Evolutionary conservation across 23 tunicate species (phyloP).

Genomic region (Trididemnum clinides): DNA sequence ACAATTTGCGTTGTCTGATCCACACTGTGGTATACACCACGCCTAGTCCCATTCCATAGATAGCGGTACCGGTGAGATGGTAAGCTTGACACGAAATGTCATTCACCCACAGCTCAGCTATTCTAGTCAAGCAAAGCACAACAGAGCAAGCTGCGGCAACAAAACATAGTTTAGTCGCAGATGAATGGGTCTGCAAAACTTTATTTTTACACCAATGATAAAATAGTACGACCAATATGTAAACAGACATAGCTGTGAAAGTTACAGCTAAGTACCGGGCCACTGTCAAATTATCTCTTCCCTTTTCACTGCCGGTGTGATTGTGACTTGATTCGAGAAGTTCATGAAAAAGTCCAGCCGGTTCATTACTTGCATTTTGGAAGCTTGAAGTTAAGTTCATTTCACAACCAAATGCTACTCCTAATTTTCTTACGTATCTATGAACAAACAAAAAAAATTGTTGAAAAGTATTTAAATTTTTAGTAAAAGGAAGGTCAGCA

Average conservation of each 20-base stretch:
- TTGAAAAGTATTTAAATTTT: too few species aligned
- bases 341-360: too few species aligned
- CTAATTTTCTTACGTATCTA: too few species aligned
- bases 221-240: background rate
- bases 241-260: background rate
- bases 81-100: background rate
- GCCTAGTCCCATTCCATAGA: slow-evolving; percentile 11
- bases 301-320: background rate
- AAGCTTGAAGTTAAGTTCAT: too few species aligned
- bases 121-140: background rate
- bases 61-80: background rate
- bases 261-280: background rate
- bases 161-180: background rate
- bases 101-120: slow-evolving; percentile 3
- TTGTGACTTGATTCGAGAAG: background rate
- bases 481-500: too few species aligned
- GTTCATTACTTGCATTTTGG: too few species aligned
- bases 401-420: too few species aligned
- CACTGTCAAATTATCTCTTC: background rate
- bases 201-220: background rate
- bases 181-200: background rate
- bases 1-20: slow-evolving; percentile 11
- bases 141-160: slow-evolving; percentile 5
- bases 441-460: too few species aligned
- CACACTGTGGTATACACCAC: slow-evolving; percentile 19